phyloP scores from a whole-genome alignment of 2,797 vertebrate genomes.

The Danionella dracula region DNA sequence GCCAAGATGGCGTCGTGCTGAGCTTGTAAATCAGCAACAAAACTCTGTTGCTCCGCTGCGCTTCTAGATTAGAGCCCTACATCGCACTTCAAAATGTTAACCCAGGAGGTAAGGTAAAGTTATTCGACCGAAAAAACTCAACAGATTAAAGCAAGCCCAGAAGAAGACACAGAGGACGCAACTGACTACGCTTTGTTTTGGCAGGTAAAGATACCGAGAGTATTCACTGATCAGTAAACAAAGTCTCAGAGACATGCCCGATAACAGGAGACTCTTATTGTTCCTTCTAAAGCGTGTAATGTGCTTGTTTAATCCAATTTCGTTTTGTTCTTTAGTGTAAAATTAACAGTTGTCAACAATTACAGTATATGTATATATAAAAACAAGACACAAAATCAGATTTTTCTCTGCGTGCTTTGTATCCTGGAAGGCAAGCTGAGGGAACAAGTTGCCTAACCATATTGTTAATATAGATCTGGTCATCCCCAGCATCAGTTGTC shows the following conservation, averaged over 20 bases:
- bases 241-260: not conserved
- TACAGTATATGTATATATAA: no score
- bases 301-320: no score
- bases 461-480: not conserved
- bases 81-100: slow-evolving; percentile 10
- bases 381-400: no score
- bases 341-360: no score
- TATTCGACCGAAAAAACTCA: not conserved
- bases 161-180: not conserved
- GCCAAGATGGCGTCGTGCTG: slow-evolving; percentile 41
- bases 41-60: not conserved
- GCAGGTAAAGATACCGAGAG: not conserved
- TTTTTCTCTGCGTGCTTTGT: no score
- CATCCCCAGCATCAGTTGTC: slow-evolving; percentile 4
- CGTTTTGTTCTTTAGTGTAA: no score
- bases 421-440: not conserved
- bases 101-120: not conserved
- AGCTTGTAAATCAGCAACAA: not conserved
- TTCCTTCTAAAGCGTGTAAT: no score
- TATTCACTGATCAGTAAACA: not conserved
- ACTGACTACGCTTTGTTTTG: not conserved
- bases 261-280: not conserved
- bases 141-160: not conserved
- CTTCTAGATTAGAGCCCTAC: not conserved
- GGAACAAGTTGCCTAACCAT: not conserved